Percentiles rank a stretch among this genome's conserved stretches.
Evolutionary conservation across 2,888 invertebrate species (phyloP).

Genomic region (Agapostemon virescens): DNA sequence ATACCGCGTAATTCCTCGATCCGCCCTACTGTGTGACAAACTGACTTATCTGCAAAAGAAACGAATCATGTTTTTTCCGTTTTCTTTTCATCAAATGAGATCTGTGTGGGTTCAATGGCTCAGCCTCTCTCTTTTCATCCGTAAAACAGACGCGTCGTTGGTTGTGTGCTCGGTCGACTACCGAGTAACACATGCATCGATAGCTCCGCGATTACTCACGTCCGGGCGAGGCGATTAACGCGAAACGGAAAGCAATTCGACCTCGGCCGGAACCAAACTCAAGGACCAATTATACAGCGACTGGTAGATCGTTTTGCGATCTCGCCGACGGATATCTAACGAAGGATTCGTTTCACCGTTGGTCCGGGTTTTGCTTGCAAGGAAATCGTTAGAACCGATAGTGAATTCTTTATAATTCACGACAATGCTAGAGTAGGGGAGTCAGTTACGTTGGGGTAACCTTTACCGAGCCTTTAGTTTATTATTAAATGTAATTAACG

Average conservation of each 20-base stretch:
- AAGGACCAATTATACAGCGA: constrained; percentile 69
- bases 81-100: constrained; percentile 51
- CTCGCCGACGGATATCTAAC: constrained; percentile 45
- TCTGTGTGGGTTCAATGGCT: constrained; percentile 61
- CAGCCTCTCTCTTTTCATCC: constrained; percentile 58
- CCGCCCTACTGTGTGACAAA: too few relatives aligned
- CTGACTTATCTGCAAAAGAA: constrained; percentile 50
- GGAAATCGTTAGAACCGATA: background rate
- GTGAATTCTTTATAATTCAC: background rate
- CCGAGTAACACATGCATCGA: constrained; percentile 61
- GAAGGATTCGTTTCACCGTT: constrained; percentile 43
- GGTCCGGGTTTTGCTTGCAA: constrained; percentile 21
- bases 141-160: constrained; percentile 32
- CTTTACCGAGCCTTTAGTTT: too few relatives aligned
- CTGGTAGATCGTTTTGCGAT: constrained; percentile 57
- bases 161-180: constrained; percentile 45
- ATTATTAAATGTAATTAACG: too few relatives aligned
- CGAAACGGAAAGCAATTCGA: constrained; percentile 71
- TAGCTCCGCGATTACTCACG: constrained; percentile 55
- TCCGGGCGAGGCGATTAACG: constrained; percentile 54
- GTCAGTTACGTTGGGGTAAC: too few relatives aligned
- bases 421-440: too few relatives aligned
- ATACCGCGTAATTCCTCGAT: too few relatives aligned
- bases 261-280: constrained; percentile 69
- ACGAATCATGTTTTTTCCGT: constrained; percentile 18